Conservation (phyloP, 2,888 invertebrate genomes). For the Ariolimax columbianus region DNA sequence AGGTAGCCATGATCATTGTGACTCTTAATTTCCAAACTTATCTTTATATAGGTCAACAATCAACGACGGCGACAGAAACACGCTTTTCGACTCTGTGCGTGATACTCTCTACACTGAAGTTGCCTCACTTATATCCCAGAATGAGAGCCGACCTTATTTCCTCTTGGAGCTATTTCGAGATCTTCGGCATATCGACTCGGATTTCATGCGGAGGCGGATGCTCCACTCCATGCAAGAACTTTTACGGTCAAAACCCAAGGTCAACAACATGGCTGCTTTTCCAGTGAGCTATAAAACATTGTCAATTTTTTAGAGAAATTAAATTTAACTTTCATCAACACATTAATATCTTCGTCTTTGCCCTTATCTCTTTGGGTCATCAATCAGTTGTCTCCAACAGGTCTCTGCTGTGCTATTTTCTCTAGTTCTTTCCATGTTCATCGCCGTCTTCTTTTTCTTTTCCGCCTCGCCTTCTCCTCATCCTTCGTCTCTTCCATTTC, state of each 20-base stretch:
- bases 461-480: no score
- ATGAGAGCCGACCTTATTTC: constrained; percentile 86
- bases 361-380: no score
- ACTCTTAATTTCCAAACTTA: background rate
- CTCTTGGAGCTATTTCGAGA: constrained; percentile 85
- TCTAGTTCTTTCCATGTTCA: no score
- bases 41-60: constrained; percentile 51
- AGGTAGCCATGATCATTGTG: background rate
- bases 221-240: constrained; percentile 84
- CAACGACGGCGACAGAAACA: constrained; percentile 62
- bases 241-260: constrained; percentile 82
- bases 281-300: background rate
- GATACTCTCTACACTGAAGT: constrained; percentile 91
- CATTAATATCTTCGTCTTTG: no score
- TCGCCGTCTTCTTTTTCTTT: no score
- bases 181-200: constrained; percentile 85
- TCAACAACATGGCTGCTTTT: constrained; percentile 57
- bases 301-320: no score
- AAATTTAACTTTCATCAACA: no score
- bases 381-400: no score
- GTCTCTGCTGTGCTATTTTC: no score
- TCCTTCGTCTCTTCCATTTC: no score
- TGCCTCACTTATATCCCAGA: constrained; percentile 87
- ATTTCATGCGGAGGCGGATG: constrained; percentile 84
- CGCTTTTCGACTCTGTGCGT: constrained; percentile 78